phyloP scores from a whole-genome alignment of 2,113 vertebrate species.

The Haemorhous mexicanus region DNA sequence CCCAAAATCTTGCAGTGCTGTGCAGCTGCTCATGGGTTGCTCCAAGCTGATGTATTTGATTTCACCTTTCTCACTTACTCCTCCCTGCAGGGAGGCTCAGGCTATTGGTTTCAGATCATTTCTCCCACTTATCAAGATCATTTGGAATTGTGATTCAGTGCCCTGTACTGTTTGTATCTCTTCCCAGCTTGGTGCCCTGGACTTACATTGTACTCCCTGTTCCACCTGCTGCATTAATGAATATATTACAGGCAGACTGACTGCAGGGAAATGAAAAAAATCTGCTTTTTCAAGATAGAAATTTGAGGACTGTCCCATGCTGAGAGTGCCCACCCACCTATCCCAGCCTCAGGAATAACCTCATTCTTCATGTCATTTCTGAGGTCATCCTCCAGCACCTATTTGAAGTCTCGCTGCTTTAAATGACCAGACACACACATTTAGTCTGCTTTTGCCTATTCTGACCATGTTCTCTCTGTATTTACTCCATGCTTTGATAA shows the following conservation, averaged over 20 bases:
- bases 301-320: background rate
- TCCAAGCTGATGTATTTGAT: background rate
- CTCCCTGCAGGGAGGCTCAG: background rate
- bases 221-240: slow-evolving; percentile 14
- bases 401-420: background rate
- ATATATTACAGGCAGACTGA: background rate
- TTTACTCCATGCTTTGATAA: background rate
- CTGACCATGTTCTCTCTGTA: background rate
- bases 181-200: slow-evolving; percentile 4
- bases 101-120: slow-evolving; percentile 6
- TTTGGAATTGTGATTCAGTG: background rate
- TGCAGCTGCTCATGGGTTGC: background rate
- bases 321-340: background rate
- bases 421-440: rapidly evolving
- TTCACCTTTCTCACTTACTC: background rate
- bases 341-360: background rate
- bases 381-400: background rate
- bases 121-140: background rate
- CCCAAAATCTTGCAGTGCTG: background rate
- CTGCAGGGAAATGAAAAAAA: background rate
- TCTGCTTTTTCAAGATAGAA: background rate
- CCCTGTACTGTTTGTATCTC: background rate
- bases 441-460: background rate
- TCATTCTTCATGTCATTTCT: background rate
- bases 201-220: background rate